Conservation (phyloP, 2,888 invertebrate genomes). For the Sesia apiformis region DNA sequence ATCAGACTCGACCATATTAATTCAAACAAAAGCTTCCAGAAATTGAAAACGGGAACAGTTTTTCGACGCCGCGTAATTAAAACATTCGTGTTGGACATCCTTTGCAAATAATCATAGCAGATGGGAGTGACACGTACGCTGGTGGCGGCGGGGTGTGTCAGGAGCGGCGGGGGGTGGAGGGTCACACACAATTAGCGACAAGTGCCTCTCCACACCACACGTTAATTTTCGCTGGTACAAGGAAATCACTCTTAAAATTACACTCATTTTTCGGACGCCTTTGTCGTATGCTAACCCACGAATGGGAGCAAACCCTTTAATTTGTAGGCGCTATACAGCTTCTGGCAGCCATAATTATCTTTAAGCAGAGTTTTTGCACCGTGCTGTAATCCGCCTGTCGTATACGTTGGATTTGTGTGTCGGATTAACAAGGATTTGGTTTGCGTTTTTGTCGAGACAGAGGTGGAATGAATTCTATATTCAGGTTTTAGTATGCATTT, state of each 20-base stretch:
- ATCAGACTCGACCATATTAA: conserved; percentile 27
- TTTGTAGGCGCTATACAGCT: conserved; percentile 33
- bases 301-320: conserved; percentile 31
- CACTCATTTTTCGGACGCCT: conserved; percentile 42
- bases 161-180: conserved; percentile 10
- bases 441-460: too few relatives aligned
- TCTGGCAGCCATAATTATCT: conserved; percentile 33
- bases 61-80: conserved; percentile 33
- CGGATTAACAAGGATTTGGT: conserved; percentile 7
- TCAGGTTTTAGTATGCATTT: too few relatives aligned
- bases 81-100: conserved; percentile 25
- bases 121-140: conserved; percentile 25
- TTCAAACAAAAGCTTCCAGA: conserved; percentile 28
- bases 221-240: conserved; percentile 44
- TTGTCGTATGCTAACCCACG: conserved; percentile 16
- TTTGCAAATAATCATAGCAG: conserved; percentile 21
- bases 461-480: too few relatives aligned
- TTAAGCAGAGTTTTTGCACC: conserved; percentile 25
- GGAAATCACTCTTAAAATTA: conserved; percentile 51
- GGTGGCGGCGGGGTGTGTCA: conserved; percentile 1
- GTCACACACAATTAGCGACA: conserved; percentile 56
- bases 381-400: conserved; percentile 12
- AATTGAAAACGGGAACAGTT: conserved; percentile 36
- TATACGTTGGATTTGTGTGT: conserved; percentile 16
- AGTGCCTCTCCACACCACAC: conserved; percentile 44